phyloP scores from a whole-genome alignment of 2,888 invertebrate genomes.

The Lochmaea capreae region DNA sequence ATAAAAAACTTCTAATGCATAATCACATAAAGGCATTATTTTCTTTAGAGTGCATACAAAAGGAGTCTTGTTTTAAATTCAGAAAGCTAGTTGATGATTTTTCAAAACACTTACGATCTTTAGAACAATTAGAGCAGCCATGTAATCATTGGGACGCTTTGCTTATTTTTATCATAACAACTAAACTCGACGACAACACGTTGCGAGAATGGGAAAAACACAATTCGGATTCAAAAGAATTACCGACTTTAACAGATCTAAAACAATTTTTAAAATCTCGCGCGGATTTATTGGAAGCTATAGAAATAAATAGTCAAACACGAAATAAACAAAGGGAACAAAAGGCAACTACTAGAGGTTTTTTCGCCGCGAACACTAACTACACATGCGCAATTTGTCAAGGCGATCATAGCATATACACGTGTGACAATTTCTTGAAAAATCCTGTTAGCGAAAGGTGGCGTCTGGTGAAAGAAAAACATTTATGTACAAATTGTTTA shows the following conservation, averaged over 20 bases:
- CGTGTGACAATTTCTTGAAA: constrained; percentile 17
- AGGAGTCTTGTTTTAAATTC: constrained; percentile 8
- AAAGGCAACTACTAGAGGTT: neutral
- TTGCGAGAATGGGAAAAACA: constrained; percentile 27
- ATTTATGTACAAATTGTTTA: constrained; percentile 24
- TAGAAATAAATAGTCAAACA: neutral
- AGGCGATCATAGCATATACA: constrained; percentile 24
- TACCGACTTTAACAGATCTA: constrained; percentile 14
- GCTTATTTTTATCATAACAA: constrained; percentile 16
- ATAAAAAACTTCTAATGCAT: constrained; percentile 24
- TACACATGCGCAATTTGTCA: constrained; percentile 23
- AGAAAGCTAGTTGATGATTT: constrained; percentile 17
- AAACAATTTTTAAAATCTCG: constrained; percentile 17
- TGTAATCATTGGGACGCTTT: constrained; percentile 29
- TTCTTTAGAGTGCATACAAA: constrained; percentile 14
- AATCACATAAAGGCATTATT: constrained; percentile 29
- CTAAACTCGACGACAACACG: constrained; percentile 15
- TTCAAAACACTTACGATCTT: constrained; percentile 11
- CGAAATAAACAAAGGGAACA: neutral
- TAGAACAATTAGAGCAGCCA: constrained; percentile 20
- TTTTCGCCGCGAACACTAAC: neutral
- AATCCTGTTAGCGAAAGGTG: neutral
- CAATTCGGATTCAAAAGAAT: neutral
- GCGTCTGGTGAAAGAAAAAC: neutral
- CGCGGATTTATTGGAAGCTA: constrained; percentile 22